Percentiles rank a stretch among this genome's conserved stretches.
These are phyloP conservation scores for Heliconius sara DNA, from an alignment of 2,888 invertebrate genomes.

Conservation along the genomic window DNA sequence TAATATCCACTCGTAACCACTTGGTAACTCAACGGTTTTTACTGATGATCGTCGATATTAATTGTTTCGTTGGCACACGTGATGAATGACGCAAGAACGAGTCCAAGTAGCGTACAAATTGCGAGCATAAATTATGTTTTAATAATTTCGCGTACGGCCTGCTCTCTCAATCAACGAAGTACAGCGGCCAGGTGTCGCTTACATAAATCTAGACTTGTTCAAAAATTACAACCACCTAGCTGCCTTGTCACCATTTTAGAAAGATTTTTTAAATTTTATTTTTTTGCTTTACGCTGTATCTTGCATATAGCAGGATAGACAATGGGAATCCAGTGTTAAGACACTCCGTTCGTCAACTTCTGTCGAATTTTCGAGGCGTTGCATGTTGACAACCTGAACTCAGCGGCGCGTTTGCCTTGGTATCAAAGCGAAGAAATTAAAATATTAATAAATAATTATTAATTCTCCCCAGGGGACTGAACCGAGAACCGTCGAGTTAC, in stretches of 20 bases:
- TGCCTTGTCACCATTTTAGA: constrained; percentile 52
- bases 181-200: constrained; percentile 71
- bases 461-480: too few species aligned
- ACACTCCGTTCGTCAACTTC: too few species aligned
- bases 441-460: too few species aligned
- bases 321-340: too few species aligned
- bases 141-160: constrained; percentile 79
- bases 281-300: too few species aligned
- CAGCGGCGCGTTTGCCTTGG: too few species aligned
- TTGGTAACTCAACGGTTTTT: constrained; percentile 64
- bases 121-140: constrained; percentile 82
- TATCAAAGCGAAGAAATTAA: too few species aligned
- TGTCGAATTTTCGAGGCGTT: too few species aligned
- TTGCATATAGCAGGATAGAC: too few species aligned
- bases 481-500: too few species aligned
- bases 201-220: constrained; percentile 71
- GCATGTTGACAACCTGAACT: too few species aligned
- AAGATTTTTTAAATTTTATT: constrained; percentile 42
- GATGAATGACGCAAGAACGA: constrained; percentile 81
- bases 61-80: constrained; percentile 66
- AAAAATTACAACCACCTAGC: constrained; percentile 64
- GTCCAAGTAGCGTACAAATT: constrained; percentile 81
- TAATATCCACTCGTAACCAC: constrained; percentile 49
- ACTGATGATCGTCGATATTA: constrained; percentile 75
- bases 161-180: constrained; percentile 55